Evolutionary conservation across 1,140 invertebrate species (phyloP), one percentile per base, ranked within the genome.

Genomic region (Orchestia grillus): DNA sequence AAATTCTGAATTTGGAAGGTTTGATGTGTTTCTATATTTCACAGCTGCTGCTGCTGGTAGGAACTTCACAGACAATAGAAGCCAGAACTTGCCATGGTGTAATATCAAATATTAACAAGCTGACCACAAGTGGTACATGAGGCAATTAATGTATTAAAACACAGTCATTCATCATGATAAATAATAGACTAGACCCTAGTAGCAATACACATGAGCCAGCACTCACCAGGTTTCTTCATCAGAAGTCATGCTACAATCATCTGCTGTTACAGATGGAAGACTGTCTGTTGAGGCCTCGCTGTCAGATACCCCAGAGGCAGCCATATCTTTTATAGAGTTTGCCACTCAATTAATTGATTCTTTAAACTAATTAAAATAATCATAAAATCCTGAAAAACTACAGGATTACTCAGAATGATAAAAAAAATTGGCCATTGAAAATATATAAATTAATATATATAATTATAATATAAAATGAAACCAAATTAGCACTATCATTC

Each of bases 201-300:
- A 42, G n/a, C 11, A 90, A 90, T 44, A 90, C 15, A 90, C 11
- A 42, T 8, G 3, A 90, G n/a, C n/a, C n/a, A n/a, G 15, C 3
- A 94, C 44, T 94, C 44, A 94, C 92, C 92, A 94, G 44, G 92
- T 94, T 94, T 94, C 92, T 94, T 94, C 92, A 94, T 94, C 92
- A 45, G 92, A 94, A 19, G 92, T 94, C 92, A 94, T 45, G n/a
- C 44, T 94, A 40, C 92, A 94, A n/a, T 94, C 92, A 94, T 94
- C 92, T 19, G 92, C 92, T 19, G 43, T 94, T 0, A 94, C 92
- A 94, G 92, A 94, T 16, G 92, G 92, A 0, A 94, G 92, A 40
- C 92, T 94, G 40, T 94, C 92, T 8, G 92, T 94, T n/a, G 92
- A 94, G 36, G 92, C 92, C 44, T 94, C 92, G 47, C 92, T 94